Conservation (phyloP, 2,113 vertebrate genomes). For the Alethe castanea region DNA sequence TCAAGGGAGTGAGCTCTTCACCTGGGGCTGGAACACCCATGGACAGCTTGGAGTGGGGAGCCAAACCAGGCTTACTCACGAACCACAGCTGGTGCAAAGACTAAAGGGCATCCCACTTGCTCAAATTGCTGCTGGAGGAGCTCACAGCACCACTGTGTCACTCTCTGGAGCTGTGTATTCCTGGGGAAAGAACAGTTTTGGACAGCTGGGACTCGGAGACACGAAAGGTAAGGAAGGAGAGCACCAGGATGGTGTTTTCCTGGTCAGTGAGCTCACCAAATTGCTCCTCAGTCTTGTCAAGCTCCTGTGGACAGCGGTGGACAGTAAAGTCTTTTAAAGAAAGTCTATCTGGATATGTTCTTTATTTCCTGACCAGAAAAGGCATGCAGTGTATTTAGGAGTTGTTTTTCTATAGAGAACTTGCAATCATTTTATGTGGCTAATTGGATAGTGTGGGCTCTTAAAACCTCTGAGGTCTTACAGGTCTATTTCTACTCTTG, state of each 20-base stretch:
- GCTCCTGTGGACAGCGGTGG: background rate
- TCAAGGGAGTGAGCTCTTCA: constrained; percentile 87
- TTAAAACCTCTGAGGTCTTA: background rate
- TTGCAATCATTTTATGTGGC: background rate
- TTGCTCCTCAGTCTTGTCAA: background rate
- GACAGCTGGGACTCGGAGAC: constrained; percentile 91
- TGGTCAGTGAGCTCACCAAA: background rate
- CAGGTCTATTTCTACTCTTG: background rate
- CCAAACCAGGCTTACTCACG: constrained; percentile 13
- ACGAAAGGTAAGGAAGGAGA: constrained; percentile 71
- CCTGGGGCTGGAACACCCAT: constrained; percentile 83
- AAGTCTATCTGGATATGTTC: background rate
- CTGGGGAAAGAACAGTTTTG: constrained; percentile 89
- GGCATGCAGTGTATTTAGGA: background rate
- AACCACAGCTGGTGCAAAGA: constrained; percentile 77
- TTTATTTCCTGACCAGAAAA: background rate
- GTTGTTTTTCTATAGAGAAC: background rate
- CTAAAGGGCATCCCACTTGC: constrained; percentile 83
- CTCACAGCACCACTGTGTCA: constrained; percentile 85
- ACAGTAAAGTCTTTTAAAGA: background rate
- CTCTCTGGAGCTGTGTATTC: constrained; percentile 88
- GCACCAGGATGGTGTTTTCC: background rate
- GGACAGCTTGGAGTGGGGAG: constrained; percentile 88
- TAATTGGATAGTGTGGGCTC: background rate
- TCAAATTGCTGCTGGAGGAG: constrained; percentile 86